Conservation (phyloP, 1,140 invertebrate species). For the Ceratina japonica region DNA sequence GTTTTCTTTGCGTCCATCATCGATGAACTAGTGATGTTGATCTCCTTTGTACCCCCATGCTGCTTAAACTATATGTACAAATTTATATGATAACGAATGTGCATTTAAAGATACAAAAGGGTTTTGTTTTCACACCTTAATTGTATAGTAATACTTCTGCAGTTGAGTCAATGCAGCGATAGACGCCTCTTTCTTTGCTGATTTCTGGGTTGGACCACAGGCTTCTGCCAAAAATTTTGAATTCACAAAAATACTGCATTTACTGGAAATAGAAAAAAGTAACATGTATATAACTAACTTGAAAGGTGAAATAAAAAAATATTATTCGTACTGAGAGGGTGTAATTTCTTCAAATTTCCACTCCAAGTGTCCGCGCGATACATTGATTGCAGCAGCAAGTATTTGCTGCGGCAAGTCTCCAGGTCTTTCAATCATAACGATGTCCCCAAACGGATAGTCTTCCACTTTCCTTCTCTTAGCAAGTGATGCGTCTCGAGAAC, state of each 20-base stretch:
- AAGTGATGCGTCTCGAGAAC: not conserved
- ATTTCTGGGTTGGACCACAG: conserved; percentile 70
- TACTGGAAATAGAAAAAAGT: conserved; percentile 49
- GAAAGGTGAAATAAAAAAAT: not conserved
- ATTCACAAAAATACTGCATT: conserved; percentile 71
- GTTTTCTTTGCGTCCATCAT: conserved; percentile 35
- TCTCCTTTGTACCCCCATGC: not conserved
- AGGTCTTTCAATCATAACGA: conserved; percentile 71
- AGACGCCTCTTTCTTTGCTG: conserved; percentile 77
- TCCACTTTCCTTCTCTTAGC: conserved; percentile 28
- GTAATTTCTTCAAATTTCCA: conserved; percentile 62
- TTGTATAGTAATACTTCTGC: conserved; percentile 79
- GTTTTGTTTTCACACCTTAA: conserved; percentile 75
- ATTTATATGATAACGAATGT: not conserved
- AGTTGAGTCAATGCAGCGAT: conserved; percentile 72
- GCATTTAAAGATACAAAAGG: not conserved
- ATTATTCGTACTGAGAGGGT: conserved; percentile 43
- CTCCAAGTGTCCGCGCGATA: conserved; percentile 62
- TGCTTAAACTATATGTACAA: conserved; percentile 42
- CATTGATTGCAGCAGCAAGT: conserved; percentile 60
- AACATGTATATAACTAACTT: not conserved
- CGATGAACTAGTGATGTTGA: conserved; percentile 35
- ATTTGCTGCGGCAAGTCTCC: conserved; percentile 64
- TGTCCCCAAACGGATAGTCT: conserved; percentile 59
- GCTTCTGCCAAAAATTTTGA: conserved; percentile 68